Evolutionary conservation across 1,140 invertebrate genomes (phyloP), one percentile per base, ranked within the genome.

Genomic region (Sminthurides bifidus): DNA sequence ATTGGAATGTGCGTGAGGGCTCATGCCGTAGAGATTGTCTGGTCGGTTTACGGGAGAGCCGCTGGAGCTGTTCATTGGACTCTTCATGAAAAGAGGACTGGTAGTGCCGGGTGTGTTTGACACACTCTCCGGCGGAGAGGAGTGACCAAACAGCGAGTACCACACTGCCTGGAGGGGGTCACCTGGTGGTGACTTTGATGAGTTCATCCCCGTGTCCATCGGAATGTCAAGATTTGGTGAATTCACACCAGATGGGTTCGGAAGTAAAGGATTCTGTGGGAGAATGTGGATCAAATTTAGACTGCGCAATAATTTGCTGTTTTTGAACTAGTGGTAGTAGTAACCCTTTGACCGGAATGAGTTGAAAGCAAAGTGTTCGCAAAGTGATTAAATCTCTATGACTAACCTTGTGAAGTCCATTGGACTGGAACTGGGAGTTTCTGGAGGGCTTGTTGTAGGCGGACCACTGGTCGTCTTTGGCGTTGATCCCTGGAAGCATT

Each of bases 111-210:
- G 58, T 46, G 57, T 56, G 24, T 43, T 53, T 30, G 56, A 49
- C n/a, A 17, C 35, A 5, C 57, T 59, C 3, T 65, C 63, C 14
- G 59, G 58, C 15, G 59, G 57, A 27, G 61, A 57, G 1, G 53
- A 56, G 27, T 61, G 59, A 48, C 63, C 63, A 55, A 65, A 65
- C 2, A 65, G 48, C 6, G 63, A 65, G 40, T 65, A 65, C 63
- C 63, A 65, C 40, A 65, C 60, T 10, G 63, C 63, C 51, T 65
- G 63, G n/a, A 65, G 48, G 3, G 63, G 63, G 51, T 65, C 63
- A 35, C 56, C 57, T 0, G 59, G 55, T 33, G 63, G 63, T 23
- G 59, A 57, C 30, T 59, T 65, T 31, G 63, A 41, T 31, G 54
- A 45, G 33, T 49, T 61, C 54, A 63, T 57, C 15, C 61, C 61